phyloP scores from a whole-genome alignment of 2,797 vertebrate genomes.

The Enteromius paludinosus region DNA sequence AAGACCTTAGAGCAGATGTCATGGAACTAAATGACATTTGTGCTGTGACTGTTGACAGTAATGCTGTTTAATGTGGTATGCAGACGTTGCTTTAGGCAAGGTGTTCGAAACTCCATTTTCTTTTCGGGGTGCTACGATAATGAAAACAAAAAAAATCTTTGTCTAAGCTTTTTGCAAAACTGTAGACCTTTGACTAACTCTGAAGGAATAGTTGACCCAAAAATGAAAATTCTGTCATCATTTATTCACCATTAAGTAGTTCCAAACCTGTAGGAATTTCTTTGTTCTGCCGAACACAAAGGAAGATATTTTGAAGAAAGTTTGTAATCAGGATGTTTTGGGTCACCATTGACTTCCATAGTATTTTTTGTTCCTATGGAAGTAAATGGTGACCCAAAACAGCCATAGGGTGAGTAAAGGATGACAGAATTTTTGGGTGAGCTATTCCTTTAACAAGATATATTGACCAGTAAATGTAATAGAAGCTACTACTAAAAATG shows the following conservation, averaged over 20 bases:
- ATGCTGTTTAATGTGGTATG: background rate
- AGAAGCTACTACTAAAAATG: constrained; percentile 3
- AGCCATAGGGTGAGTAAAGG: too few species aligned
- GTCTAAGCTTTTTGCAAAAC: background rate
- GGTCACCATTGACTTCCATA: too few species aligned
- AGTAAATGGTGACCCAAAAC: too few species aligned
- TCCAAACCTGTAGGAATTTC: too few species aligned
- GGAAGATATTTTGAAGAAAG: too few species aligned
- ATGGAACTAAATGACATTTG: constrained; percentile 50
- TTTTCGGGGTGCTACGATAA: background rate
- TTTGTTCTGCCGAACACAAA: too few species aligned
- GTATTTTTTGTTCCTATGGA: too few species aligned
- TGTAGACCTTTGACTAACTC: constrained; percentile 14
- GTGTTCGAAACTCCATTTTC: background rate
- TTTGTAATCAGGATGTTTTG: too few species aligned
- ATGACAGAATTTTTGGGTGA: too few species aligned
- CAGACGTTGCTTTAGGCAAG: background rate
- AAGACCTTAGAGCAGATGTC: background rate
- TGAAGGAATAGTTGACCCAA: too few species aligned
- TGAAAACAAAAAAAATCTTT: background rate
- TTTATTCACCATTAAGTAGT: too few species aligned
- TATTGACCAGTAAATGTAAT: background rate
- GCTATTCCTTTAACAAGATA: background rate
- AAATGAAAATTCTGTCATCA: too few species aligned
- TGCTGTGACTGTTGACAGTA: background rate